Conservation (phyloP, 1,140 invertebrate genomes). For the Oppia nitens region DNA sequence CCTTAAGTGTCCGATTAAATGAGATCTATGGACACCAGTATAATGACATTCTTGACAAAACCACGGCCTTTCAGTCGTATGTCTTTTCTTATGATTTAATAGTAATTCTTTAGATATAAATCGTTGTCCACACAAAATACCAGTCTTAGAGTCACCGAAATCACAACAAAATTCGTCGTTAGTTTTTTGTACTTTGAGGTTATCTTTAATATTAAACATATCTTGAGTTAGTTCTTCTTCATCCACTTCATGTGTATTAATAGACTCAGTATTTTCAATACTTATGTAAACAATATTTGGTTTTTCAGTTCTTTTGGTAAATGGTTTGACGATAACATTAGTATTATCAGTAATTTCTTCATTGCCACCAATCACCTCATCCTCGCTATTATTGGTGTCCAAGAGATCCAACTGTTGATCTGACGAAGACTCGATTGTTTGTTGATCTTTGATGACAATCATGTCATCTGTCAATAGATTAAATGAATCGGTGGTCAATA, state of each 20-base stretch:
- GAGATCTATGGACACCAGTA: background rate
- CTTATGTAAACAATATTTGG: background rate
- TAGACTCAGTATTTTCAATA: background rate
- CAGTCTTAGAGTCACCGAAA: background rate
- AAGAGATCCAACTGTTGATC: background rate
- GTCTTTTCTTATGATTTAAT: background rate
- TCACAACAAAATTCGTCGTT: too few species aligned
- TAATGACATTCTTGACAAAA: slow-evolving; percentile 60
- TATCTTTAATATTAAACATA: too few species aligned
- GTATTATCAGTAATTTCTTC: too few species aligned
- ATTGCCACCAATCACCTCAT: too few species aligned
- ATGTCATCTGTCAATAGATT: too few species aligned
- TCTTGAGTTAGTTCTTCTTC: background rate
- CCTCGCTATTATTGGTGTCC: too few species aligned
- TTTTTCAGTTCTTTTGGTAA: background rate
- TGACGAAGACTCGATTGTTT: too few species aligned
- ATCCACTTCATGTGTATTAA: background rate
- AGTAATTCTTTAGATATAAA: slow-evolving; percentile 4
- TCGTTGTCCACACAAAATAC: background rate
- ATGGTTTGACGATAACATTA: too few species aligned
- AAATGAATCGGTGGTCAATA: background rate
- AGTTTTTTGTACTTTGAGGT: too few species aligned
- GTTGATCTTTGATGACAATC: too few species aligned
- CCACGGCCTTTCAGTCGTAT: slow-evolving; percentile 51
- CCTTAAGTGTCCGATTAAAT: background rate